A percentile compares a stretch with the other conserved stretches of the same genome.
phyloP scores from a whole-genome alignment of 2,797 vertebrate genomes.

The Apogon talboti region DNA sequence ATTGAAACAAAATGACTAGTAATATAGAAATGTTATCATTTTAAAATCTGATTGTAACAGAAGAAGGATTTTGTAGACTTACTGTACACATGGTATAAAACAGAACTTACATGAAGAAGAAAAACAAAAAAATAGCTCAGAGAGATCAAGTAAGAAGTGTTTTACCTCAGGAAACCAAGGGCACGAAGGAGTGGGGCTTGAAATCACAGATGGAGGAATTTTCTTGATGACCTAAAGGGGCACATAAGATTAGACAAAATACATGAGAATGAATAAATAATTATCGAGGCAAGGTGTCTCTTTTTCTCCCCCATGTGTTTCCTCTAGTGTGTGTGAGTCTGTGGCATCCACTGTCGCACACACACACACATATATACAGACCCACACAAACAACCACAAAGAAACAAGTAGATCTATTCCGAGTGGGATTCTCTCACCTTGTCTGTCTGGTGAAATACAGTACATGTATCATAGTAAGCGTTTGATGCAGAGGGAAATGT shows the following conservation, averaged over 20 bases:
- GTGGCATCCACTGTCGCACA: constrained; percentile 24
- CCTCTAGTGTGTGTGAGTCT: constrained; percentile 18
- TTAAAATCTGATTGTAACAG: not conserved
- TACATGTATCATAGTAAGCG: constrained; percentile 73
- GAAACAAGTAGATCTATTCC: constrained; percentile 59
- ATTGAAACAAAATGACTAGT: constrained; percentile 8
- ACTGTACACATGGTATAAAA: constrained; percentile 14
- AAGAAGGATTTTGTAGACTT: not conserved
- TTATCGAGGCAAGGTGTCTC: constrained; percentile 37
- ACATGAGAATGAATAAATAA: constrained; percentile 45
- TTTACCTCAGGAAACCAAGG: constrained; percentile 81
- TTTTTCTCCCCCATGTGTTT: constrained; percentile 19
- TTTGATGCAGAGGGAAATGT: constrained; percentile 73
- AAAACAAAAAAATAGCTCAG: not conserved
- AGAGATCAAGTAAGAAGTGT: constrained; percentile 21
- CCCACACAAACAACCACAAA: constrained; percentile 54
- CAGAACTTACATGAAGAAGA: not conserved
- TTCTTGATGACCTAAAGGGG: constrained; percentile 85
- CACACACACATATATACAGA: constrained; percentile 24
- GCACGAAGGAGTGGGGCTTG: constrained; percentile 66
- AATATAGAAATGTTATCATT: not conserved
- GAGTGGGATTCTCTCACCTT: constrained; percentile 64
- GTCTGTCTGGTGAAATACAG: constrained; percentile 68
- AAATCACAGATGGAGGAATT: constrained; percentile 89
- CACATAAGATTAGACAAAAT: constrained; percentile 68